phyloP scores from a whole-genome alignment of 2,113 vertebrate genomes.

The Indri indri region DNA sequence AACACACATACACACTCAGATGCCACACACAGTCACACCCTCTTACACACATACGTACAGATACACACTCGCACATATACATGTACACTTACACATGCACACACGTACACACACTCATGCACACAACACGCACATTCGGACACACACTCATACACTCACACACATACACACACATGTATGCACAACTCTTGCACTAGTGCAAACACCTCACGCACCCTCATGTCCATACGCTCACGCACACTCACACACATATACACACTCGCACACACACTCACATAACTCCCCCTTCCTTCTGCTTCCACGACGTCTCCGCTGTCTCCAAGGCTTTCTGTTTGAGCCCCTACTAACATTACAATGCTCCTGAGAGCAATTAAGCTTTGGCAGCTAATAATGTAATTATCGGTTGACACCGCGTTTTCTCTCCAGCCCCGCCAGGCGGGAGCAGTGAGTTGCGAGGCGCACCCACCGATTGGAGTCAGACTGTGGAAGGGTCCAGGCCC shows the following conservation, averaged over 20 bases:
- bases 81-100: background rate
- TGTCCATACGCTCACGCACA: background rate
- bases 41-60: background rate
- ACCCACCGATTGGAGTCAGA: background rate
- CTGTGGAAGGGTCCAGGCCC: too few relatives aligned
- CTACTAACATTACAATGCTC: slow-evolving; percentile 34
- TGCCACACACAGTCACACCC: too few relatives aligned
- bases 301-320: background rate
- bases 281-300: background rate
- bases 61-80: background rate
- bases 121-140: background rate
- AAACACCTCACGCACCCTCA: too few relatives aligned
- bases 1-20: too few relatives aligned
- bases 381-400: slow-evolving; percentile 28
- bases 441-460: background rate
- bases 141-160: background rate
- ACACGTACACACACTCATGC: too few relatives aligned
- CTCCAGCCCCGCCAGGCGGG: fast-evolving
- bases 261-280: background rate
- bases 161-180: background rate
- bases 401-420: background rate
- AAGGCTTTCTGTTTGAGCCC: background rate
- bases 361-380: background rate
- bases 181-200: too few relatives aligned
- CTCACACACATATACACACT: background rate